These are phyloP conservation scores for Rhingia rostrata DNA, from an alignment of 2,888 invertebrate genomes.

Conservation along the genomic window DNA sequence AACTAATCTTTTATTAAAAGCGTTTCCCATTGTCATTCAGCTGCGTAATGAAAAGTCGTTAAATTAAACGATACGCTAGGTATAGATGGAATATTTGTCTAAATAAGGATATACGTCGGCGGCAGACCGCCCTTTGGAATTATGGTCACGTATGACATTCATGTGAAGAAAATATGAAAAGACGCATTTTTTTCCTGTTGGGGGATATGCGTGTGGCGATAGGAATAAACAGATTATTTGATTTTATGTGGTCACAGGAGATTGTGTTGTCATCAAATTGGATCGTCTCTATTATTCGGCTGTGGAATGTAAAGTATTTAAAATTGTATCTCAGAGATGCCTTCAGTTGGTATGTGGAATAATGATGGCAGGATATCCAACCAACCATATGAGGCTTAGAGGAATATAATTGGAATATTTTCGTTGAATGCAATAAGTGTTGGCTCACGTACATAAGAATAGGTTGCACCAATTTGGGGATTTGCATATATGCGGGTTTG, in stretches of 20 bases:
- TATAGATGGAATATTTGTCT: constrained; percentile 50
- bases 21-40: constrained; percentile 67
- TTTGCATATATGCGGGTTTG: no score
- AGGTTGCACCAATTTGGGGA: no score
- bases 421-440: no score
- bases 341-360: no score
- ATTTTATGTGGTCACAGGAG: constrained; percentile 65
- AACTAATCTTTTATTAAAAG: constrained; percentile 74
- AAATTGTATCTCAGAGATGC: constrained; percentile 16
- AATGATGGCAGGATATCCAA: background rate
- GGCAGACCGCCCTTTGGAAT: constrained; percentile 44
- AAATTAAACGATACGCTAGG: constrained; percentile 65
- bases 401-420: no score
- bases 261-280: constrained; percentile 53
- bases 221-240: constrained; percentile 73
- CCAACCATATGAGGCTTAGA: no score
- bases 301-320: constrained; percentile 43
- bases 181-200: constrained; percentile 22
- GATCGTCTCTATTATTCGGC: constrained; percentile 27
- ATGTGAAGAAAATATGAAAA: constrained; percentile 53
- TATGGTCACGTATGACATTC: constrained; percentile 73
- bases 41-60: constrained; percentile 73
- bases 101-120: constrained; percentile 39
- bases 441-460: no score
- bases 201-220: constrained; percentile 36